Evolutionary conservation across 2,113 vertebrate genomes (phyloP).

Genomic region (Mungos mungo): DNA sequence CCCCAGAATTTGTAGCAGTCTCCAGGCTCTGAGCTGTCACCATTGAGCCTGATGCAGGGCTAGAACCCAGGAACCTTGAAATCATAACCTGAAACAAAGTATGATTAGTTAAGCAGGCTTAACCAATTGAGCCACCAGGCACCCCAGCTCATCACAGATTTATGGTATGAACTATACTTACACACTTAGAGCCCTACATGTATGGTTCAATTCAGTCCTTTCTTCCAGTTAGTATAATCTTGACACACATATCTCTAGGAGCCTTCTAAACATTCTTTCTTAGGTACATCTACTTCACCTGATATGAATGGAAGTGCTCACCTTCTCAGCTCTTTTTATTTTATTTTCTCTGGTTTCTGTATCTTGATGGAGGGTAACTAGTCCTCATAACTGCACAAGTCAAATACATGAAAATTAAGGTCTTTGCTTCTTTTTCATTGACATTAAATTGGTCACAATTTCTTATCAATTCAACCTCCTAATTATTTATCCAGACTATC

Average conservation of each 20-base stretch:
- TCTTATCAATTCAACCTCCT: not conserved
- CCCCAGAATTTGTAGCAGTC: no score
- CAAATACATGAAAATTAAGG: not conserved
- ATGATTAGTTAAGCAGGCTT: no score
- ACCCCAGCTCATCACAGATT: not conserved
- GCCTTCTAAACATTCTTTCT: not conserved
- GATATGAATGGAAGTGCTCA: not conserved
- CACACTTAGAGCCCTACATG: not conserved
- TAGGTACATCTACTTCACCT: not conserved
- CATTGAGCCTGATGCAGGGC: no score
- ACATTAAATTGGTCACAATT: not conserved
- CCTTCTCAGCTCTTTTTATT: not conserved
- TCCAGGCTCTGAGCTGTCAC: no score
- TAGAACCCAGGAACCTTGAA: no score
- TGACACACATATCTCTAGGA: not conserved
- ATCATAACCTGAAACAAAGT: no score
- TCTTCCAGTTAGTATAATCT: not conserved
- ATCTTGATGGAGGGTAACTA: not conserved
- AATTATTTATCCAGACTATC: not conserved
- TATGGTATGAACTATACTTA: not conserved
- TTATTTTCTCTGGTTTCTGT: not conserved
- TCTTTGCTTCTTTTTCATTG: not conserved
- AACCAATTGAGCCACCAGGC: no score
- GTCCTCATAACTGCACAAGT: not conserved
- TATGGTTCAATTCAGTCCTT: not conserved